Evolutionary conservation across 2,888 invertebrate species (phyloP), one percentile per base, ranked within the genome.

Genomic region (Protula sp.): DNA sequence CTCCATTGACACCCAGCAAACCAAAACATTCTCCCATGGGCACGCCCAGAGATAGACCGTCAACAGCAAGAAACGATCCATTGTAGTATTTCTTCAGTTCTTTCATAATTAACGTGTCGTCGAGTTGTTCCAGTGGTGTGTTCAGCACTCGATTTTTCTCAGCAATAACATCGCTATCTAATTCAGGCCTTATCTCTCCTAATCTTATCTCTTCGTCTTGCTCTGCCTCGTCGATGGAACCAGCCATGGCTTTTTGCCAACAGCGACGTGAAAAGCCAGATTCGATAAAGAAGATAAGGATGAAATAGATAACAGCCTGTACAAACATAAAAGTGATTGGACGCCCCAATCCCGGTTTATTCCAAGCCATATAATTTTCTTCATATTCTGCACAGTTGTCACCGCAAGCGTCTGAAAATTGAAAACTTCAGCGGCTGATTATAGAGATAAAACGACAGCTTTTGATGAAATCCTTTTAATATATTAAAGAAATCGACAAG

Each of bases 1-100:
- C 81, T 90, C 83, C 83, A 67, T 83, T 83, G 1, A 82, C 78
- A 14, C 84, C 84, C 50, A 92, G 82, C 1, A 92, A 82, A 0
- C 90, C 90, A 69, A 91, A 90, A 78, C 91, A 91, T 83, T 87
- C 91, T 4, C 85, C 85, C 62, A 86, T 83, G 60, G 85, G 85
- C 0, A 89, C 86, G 53, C 86, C 87, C 76, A 85, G 74, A 73
- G 84, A 87, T 2, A 90, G 82, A 69, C 88, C 87, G 75, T 90
- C 87, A 0, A 93, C 92, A 0, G 91, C 92, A 58, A 88, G 78
- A 63, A 56, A 56, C 19, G 9, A 4, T 4, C 52, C 55, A 27
- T 87, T 78, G 73, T 92, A 93, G 48, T 81, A 83, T 78, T 92
- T 93, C 27, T 88, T 86, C 5, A 93, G 82, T 64, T 86, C 70